Evolutionary conservation across 1,140 invertebrate genomes (phyloP).

Genomic region (Bombus difficillimus): DNA sequence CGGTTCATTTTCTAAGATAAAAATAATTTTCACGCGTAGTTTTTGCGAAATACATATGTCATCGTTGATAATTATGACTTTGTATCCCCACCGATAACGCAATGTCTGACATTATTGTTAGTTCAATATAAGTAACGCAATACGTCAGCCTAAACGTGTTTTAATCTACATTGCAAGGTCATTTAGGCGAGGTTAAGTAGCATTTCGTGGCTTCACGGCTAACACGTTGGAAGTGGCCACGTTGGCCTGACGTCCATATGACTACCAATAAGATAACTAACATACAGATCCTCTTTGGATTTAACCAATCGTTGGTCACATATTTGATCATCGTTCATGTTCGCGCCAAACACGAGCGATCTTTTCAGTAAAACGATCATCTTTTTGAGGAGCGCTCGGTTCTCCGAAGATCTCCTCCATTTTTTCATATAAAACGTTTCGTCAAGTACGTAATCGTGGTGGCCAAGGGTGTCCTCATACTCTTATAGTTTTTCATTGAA

Average conservation of each 20-base stretch:
- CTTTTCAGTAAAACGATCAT: slow-evolving; percentile 27
- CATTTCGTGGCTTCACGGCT: slow-evolving; percentile 25
- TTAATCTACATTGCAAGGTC: slow-evolving; percentile 47
- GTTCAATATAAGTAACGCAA: background rate
- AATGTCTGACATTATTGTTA: background rate
- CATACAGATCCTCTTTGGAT: background rate
- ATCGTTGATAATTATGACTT: background rate
- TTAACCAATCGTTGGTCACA: slow-evolving; percentile 12
- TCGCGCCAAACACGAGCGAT: slow-evolving; percentile 49
- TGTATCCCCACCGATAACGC: background rate
- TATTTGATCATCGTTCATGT: slow-evolving; percentile 6
- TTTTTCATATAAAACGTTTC: too few species aligned
- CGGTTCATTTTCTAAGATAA: slow-evolving; percentile 14
- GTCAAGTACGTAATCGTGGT: background rate
- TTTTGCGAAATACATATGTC: slow-evolving; percentile 7
- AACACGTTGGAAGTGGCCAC: slow-evolving; percentile 55
- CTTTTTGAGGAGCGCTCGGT: background rate
- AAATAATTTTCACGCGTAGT: background rate
- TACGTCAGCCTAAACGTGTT: slow-evolving; percentile 8
- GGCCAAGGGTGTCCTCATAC: background rate
- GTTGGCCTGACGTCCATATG: slow-evolving; percentile 29
- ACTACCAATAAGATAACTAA: slow-evolving; percentile 8
- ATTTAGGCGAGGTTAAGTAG: slow-evolving; percentile 3
- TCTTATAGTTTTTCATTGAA: background rate
- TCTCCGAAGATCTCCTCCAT: background rate